A percentile compares a stretch with the other conserved stretches of the same genome.
Evolutionary conservation across 2,797 vertebrate genomes (phyloP).

Genomic region (Vipera ursinii): DNA sequence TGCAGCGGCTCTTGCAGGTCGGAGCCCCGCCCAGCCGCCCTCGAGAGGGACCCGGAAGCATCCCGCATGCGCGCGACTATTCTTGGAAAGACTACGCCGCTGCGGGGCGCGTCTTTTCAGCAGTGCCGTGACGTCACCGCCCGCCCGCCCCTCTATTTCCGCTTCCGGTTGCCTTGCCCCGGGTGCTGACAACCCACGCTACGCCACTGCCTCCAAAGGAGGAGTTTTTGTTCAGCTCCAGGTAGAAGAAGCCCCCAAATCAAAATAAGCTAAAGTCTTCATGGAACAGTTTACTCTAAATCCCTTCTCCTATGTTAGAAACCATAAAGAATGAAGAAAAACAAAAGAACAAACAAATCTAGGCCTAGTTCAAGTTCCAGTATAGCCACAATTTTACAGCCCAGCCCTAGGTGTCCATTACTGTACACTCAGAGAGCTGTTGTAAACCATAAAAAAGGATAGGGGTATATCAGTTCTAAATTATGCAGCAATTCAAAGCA

Average conservation of each 20-base stretch:
- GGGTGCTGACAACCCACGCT: no score
- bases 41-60: no score
- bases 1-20: no score
- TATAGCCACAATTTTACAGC: background rate
- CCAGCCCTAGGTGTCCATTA: background rate
- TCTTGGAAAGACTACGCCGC: no score
- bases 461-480: background rate
- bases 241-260: background rate
- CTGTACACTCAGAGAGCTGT: background rate
- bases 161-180: no score
- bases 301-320: background rate
- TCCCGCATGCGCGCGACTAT: no score
- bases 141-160: no score
- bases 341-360: background rate
- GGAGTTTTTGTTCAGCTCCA: background rate
- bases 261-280: background rate
- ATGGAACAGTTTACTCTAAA: background rate
- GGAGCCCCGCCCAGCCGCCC: no score
- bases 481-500: background rate
- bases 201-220: background rate
- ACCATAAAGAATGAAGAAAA: background rate
- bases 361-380: background rate
- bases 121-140: no score
- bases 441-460: background rate
- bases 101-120: no score